Percentiles rank a stretch among this genome's conserved stretches.
Evolutionary conservation across 2,113 vertebrate species (phyloP).

Genomic region (Pseudorasbora parva): DNA sequence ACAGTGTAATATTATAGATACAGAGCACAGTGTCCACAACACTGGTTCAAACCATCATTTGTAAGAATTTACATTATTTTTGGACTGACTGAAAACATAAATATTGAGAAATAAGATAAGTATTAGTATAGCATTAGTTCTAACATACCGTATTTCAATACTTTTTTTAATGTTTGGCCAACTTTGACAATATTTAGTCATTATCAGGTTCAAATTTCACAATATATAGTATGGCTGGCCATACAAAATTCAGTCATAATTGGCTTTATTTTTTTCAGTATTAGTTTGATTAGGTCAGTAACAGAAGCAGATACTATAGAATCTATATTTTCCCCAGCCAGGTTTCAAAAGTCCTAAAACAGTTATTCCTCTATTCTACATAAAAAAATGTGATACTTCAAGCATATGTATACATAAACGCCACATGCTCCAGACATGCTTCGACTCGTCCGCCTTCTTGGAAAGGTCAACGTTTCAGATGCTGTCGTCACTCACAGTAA

Average conservation of each 20-base stretch:
- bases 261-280: not conserved
- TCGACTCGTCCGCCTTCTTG: too few species aligned
- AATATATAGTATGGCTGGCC: not conserved
- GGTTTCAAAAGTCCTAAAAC: too few species aligned
- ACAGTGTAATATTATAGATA: not conserved
- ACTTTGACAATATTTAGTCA: not conserved
- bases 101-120: not conserved
- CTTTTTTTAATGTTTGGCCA: not conserved
- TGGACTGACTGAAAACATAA: not conserved
- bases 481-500: too few species aligned
- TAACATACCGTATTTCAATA: not conserved
- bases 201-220: not conserved
- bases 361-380: not conserved
- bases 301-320: too few species aligned
- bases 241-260: not conserved
- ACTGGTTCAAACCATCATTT: not conserved
- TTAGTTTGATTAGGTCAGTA: not conserved
- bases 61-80: not conserved
- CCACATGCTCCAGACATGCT: too few species aligned
- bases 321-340: too few species aligned
- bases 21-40: too few species aligned
- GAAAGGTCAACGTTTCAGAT: too few species aligned
- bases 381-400: not conserved
- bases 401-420: too few species aligned
- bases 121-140: not conserved